phyloP scores from a whole-genome alignment of 2,797 vertebrate species.

The Chrosomus eos region DNA sequence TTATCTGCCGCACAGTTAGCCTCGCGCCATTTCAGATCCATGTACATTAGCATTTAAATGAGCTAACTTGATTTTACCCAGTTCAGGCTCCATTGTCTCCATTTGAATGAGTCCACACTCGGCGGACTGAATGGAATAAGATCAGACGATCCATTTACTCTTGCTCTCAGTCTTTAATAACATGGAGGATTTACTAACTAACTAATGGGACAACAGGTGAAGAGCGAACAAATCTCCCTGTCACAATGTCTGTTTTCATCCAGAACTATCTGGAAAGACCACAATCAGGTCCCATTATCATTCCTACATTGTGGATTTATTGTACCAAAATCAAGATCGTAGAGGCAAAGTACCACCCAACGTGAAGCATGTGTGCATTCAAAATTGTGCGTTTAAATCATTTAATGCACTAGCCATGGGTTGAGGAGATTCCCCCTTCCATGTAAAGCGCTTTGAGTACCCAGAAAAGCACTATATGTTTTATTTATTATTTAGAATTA shows the following conservation, averaged over 20 bases:
- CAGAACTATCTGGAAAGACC: slow-evolving; percentile 9
- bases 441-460: too few relatives aligned
- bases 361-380: too few relatives aligned
- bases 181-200: slow-evolving; percentile 41
- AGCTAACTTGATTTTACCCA: slow-evolving; percentile 72
- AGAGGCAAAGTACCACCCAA: too few relatives aligned
- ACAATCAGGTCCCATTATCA: slow-evolving; percentile 10
- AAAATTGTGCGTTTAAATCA: too few relatives aligned
- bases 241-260: slow-evolving; percentile 40
- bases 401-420: too few relatives aligned
- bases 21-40: slow-evolving; percentile 57
- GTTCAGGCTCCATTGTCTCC: slow-evolving; percentile 58
- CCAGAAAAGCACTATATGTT: too few relatives aligned
- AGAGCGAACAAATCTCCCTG: slow-evolving; percentile 30
- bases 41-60: slow-evolving; percentile 73
- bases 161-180: slow-evolving; percentile 39
- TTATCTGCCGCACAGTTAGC: slow-evolving; percentile 50
- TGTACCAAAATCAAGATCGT: too few relatives aligned
- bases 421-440: too few relatives aligned
- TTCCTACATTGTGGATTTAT: neutral
- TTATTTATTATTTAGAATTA: too few relatives aligned
- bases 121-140: slow-evolving; percentile 43
- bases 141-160: slow-evolving; percentile 42
- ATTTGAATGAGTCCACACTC: slow-evolving; percentile 58
- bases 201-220: slow-evolving; percentile 43